phyloP scores from a whole-genome alignment of 2,113 vertebrate genomes.

The Callithrix jacchus region DNA sequence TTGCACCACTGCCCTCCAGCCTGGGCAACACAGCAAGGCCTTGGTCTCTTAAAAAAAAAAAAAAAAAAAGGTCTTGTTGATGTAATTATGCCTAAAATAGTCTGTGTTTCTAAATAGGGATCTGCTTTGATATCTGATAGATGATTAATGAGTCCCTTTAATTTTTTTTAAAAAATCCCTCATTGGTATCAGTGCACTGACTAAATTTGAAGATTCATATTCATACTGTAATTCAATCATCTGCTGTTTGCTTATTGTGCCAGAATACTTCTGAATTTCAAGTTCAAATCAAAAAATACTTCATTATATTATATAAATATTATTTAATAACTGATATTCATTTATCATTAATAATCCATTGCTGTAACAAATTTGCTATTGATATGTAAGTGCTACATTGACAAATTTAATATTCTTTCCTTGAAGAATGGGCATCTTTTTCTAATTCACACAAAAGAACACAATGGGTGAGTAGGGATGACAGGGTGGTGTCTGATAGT shows the following conservation, averaged over 20 bases:
- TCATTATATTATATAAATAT: not conserved
- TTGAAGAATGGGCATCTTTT: not conserved
- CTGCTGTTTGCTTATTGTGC: not conserved
- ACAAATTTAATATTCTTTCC: not conserved
- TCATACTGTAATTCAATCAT: not conserved
- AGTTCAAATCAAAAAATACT: not conserved
- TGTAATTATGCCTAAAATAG: not conserved
- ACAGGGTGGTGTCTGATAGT: not conserved
- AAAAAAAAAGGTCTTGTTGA: not conserved
- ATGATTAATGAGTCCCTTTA: not conserved
- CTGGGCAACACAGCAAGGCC: too few relatives aligned
- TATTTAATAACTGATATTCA: constrained; percentile 7
- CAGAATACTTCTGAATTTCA: constrained; percentile 40
- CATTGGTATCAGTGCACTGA: not conserved
- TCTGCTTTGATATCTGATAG: not conserved
- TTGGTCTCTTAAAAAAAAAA: too few relatives aligned
- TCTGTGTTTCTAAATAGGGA: not conserved
- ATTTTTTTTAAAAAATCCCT: not conserved
- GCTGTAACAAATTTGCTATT: not conserved
- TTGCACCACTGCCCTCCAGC: too few relatives aligned
- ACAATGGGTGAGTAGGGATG: not conserved
- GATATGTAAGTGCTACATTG: not conserved
- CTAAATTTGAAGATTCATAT: not conserved
- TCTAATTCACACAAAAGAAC: not conserved
- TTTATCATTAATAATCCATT: not conserved